These are phyloP conservation scores for Dryococelus australis DNA, from an alignment of 2,888 invertebrate species.

Conservation along the genomic window DNA sequence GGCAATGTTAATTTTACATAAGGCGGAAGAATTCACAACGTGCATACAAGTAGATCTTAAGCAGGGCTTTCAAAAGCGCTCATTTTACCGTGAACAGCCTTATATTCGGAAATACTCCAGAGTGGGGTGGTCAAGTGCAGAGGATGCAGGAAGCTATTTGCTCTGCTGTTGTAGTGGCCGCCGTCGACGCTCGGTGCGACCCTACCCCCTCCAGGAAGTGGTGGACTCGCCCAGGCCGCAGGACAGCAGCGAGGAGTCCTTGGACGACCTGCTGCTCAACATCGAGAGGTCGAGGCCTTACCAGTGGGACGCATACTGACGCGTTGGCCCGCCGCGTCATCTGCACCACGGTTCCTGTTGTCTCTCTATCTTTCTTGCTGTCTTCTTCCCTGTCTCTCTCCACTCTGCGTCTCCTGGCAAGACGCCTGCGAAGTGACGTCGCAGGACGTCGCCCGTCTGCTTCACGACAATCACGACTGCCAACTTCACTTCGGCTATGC, in stretches of 20 bases:
- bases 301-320: conserved; percentile 2
- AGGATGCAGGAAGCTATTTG: not conserved
- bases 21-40: too few species aligned
- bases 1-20: too few species aligned
- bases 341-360: not conserved
- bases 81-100: too few species aligned
- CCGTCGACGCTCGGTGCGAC: not conserved
- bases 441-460: too few species aligned
- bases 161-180: not conserved
- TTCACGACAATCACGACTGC: too few species aligned
- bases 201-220: not conserved
- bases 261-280: not conserved
- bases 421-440: too few species aligned
- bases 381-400: too few species aligned
- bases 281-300: not conserved
- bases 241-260: not conserved
- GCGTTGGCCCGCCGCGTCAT: not conserved
- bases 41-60: too few species aligned
- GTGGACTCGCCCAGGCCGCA: not conserved
- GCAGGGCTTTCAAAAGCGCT: too few species aligned
- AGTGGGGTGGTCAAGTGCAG: too few species aligned
- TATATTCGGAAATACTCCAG: too few species aligned
- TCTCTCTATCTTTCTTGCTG: not conserved
- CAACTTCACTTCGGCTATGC: not conserved
- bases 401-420: too few species aligned